These are phyloP conservation scores for Tigriopus japonicus DNA, from an alignment of 1,140 invertebrate genomes.

Conservation along the genomic window DNA sequence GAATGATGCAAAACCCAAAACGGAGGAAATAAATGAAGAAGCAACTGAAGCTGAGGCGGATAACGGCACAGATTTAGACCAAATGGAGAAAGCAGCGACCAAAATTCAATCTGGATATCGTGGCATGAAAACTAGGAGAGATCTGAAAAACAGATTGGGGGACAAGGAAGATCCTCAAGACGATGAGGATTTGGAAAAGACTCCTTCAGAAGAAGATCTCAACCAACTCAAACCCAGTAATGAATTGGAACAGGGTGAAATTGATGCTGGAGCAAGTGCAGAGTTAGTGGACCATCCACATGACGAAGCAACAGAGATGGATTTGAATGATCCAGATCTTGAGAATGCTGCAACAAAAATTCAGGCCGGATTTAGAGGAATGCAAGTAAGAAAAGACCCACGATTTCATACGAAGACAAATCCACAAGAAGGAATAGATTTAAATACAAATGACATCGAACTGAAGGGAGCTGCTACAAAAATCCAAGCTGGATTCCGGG, in stretches of 20 bases:
- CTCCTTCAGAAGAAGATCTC: not conserved
- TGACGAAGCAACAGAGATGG: not conserved
- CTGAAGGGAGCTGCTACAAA: constrained; percentile 29
- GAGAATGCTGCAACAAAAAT: not conserved
- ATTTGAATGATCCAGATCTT: not conserved
- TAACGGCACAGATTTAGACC: not conserved
- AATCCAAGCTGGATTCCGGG: constrained; percentile 28
- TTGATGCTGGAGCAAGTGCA: not conserved
- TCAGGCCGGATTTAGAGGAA: constrained; percentile 1
- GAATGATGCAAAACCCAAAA: constrained; percentile 22
- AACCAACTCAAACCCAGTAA: not conserved
- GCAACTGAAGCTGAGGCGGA: not conserved
- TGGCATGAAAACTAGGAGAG: constrained; percentile 26
- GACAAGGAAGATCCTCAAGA: not conserved
- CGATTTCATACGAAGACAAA: not conserved
- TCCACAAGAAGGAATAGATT: constrained; percentile 16
- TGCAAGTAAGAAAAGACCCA: not conserved
- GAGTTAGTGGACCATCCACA: not conserved
- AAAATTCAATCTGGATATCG: constrained; percentile 24
- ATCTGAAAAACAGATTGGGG: not conserved
- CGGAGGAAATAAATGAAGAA: not conserved
- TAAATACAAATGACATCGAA: constrained; percentile 26
- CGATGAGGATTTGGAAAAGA: not conserved
- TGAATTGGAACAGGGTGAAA: not conserved
- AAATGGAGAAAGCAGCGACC: not conserved